These are phyloP conservation scores for Mustelus asterias DNA, from an alignment of 2,113 vertebrate genomes.

Conservation along the genomic window DNA sequence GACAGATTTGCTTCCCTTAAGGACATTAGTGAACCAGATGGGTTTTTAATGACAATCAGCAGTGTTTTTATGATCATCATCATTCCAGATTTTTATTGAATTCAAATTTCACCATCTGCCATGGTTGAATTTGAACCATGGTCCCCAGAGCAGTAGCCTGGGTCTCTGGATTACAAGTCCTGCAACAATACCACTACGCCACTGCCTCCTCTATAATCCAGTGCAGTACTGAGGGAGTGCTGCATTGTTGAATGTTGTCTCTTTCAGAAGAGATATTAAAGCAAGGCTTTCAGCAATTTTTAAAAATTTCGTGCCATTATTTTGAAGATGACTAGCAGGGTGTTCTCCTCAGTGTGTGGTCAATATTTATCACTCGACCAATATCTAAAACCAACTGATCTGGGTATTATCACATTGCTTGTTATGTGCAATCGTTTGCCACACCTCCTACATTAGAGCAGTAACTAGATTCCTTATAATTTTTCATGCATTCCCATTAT, in stretches of 20 bases:
- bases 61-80: too few relatives aligned
- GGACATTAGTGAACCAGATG: too few relatives aligned
- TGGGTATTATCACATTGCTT: not conserved
- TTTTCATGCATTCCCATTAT: slow-evolving; percentile 42
- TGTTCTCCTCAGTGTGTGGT: not conserved
- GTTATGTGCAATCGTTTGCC: not conserved
- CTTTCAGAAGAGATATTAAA: not conserved
- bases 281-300: accelerated
- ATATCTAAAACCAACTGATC: not conserved
- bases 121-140: too few relatives aligned
- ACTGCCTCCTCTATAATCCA: not conserved
- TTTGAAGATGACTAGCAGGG: not conserved
- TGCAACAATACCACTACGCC: too few relatives aligned
- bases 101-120: too few relatives aligned
- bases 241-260: not conserved
- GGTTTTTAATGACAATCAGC: too few relatives aligned
- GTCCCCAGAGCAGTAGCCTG: too few relatives aligned
- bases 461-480: not conserved
- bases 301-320: accelerated
- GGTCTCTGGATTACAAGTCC: too few relatives aligned
- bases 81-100: too few relatives aligned
- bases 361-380: not conserved
- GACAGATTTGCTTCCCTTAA: too few relatives aligned
- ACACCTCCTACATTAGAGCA: not conserved
- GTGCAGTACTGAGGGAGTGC: not conserved